Conservation (phyloP, 2,113 vertebrate species). For the Rhabdornis inornatus region DNA sequence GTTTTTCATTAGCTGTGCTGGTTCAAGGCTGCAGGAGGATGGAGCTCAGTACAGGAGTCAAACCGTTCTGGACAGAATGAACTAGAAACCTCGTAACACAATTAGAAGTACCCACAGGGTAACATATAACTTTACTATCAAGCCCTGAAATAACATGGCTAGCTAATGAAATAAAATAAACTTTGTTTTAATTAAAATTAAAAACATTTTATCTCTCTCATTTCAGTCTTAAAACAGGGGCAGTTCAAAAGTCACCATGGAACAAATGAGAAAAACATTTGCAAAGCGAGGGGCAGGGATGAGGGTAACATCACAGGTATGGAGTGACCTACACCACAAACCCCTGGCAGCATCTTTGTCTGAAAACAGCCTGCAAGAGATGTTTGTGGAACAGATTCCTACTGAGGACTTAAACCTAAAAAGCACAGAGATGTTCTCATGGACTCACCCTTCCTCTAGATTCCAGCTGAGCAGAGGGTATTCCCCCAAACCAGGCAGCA, state of each 20-base stretch:
- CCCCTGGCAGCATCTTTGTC: neutral
- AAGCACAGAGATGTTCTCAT: neutral
- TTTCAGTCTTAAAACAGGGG: slow-evolving; percentile 52
- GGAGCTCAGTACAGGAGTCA: slow-evolving; percentile 44
- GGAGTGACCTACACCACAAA: neutral
- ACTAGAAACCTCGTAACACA: slow-evolving; percentile 48
- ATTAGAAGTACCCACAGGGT: slow-evolving; percentile 61
- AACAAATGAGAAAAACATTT: slow-evolving; percentile 13
- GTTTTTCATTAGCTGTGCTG: slow-evolving; percentile 57
- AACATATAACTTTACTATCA: slow-evolving; percentile 68
- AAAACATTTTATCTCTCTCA: slow-evolving; percentile 63
- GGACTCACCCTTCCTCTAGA: neutral
- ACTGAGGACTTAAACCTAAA: neutral
- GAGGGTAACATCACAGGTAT: neutral
- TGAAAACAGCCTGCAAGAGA: neutral
- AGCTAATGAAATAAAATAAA: slow-evolving; percentile 68
- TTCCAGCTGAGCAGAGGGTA: neutral
- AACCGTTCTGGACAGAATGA: slow-evolving; percentile 37
- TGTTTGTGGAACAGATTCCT: neutral
- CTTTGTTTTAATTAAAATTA: slow-evolving; percentile 70
- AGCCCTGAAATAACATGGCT: slow-evolving; percentile 62
- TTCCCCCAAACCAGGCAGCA: neutral
- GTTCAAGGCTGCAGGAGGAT: slow-evolving; percentile 30
- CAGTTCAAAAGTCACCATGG: slow-evolving; percentile 28
- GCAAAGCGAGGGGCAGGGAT: neutral